phyloP scores from a whole-genome alignment of 2,113 vertebrate genomes.

The Tetrao urogallus region DNA sequence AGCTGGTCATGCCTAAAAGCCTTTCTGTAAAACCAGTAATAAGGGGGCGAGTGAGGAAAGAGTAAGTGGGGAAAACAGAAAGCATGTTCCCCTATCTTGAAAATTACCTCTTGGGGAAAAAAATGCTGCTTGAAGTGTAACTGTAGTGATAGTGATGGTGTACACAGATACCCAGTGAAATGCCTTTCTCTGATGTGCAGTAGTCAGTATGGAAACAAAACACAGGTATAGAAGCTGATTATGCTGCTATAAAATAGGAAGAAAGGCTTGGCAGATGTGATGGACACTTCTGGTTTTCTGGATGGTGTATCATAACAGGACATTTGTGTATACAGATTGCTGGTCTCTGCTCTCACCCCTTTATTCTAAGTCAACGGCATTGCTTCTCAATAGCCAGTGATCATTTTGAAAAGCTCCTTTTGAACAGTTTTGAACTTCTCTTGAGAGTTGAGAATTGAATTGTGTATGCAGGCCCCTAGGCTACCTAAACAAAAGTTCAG shows the following conservation, averaged over 20 bases:
- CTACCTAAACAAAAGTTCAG: background rate
- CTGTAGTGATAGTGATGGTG: background rate
- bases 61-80: background rate
- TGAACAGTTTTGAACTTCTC: background rate
- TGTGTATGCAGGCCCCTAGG: background rate
- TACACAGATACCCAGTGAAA: background rate
- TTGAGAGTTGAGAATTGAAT: background rate
- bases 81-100: background rate
- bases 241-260: background rate
- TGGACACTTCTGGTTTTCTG: background rate
- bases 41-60: rapidly evolving
- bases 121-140: background rate
- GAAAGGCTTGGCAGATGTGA: background rate
- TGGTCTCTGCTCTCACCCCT: rapidly evolving
- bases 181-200: background rate
- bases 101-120: background rate
- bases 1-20: background rate
- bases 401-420: background rate
- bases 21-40: background rate
- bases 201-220: background rate
- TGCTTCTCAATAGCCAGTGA: background rate
- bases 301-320: background rate
- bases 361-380: background rate
- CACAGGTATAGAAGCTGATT: background rate
- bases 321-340: background rate